A percentile compares a stretch with the other conserved stretches of the same genome.
phyloP scores from a whole-genome alignment of 2,888 invertebrate genomes.

The Boloria selene region DNA sequence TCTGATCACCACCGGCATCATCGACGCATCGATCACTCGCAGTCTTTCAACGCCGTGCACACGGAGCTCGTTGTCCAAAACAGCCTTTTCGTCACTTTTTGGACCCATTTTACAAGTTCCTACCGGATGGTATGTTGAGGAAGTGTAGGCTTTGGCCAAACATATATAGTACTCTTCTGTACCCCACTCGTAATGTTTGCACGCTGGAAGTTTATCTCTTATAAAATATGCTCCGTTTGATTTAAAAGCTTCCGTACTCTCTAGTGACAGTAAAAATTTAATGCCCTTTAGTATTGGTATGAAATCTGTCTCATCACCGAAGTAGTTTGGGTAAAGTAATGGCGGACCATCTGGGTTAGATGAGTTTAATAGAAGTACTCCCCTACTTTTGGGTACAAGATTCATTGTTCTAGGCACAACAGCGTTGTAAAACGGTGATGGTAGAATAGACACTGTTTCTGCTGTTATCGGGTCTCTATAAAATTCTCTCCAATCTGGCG shows the following conservation, averaged over 20 bases:
- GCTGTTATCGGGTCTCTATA: slow-evolving; percentile 73
- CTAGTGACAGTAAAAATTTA: slow-evolving; percentile 79
- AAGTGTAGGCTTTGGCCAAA: slow-evolving; percentile 81
- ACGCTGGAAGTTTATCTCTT: slow-evolving; percentile 78
- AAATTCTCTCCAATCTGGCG: slow-evolving; percentile 72
- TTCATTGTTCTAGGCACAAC: slow-evolving; percentile 81
- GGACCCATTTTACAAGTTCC: slow-evolving; percentile 81
- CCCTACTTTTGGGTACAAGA: slow-evolving; percentile 83
- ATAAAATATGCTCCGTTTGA: slow-evolving; percentile 79
- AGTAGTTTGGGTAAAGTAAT: slow-evolving; percentile 85
- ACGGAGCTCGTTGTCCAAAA: slow-evolving; percentile 85
- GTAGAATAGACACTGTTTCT: slow-evolving; percentile 61
- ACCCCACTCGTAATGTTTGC: slow-evolving; percentile 80
- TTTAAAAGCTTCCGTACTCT: slow-evolving; percentile 81
- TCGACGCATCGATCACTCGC: slow-evolving; percentile 89
- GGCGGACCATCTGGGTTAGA: slow-evolving; percentile 87
- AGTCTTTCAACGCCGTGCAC: slow-evolving; percentile 83
- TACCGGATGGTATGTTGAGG: slow-evolving; percentile 69
- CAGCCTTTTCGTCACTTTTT: slow-evolving; percentile 77
- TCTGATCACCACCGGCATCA: slow-evolving; percentile 89
- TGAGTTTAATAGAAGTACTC: slow-evolving; percentile 81
- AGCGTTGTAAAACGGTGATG: slow-evolving; percentile 83
- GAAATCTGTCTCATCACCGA: slow-evolving; percentile 80
- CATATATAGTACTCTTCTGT: slow-evolving; percentile 85
- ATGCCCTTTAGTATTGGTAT: slow-evolving; percentile 82